A percentile compares a stretch with the other conserved stretches of the same genome.
Evolutionary conservation across 1,140 invertebrate species (phyloP).

Genomic region (Drosophila lacteicornis): DNA sequence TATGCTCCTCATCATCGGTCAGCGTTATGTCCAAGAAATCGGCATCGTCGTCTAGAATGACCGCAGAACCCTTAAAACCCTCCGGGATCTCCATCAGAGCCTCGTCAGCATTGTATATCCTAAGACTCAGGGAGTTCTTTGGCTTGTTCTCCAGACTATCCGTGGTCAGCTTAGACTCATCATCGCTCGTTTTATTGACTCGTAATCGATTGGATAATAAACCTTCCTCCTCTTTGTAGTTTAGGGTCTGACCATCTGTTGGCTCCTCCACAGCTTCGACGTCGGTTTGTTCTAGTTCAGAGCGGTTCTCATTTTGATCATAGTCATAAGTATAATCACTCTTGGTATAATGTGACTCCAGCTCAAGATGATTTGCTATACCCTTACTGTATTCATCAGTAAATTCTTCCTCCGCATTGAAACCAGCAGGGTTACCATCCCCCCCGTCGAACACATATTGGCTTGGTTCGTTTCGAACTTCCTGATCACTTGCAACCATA

Average conservation of each 20-base stretch:
- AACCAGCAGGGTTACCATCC: background rate
- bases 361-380: background rate
- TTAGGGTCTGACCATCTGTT: too few species aligned
- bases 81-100: constrained; percentile 25
- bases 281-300: background rate
- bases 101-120: constrained; percentile 38
- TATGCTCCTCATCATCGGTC: constrained; percentile 43
- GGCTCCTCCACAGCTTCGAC: background rate
- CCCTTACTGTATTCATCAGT: background rate
- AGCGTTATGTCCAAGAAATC: constrained; percentile 41
- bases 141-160: background rate
- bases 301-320: background rate
- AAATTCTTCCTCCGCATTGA: background rate
- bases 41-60: constrained; percentile 39
- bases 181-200: background rate
- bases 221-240: background rate
- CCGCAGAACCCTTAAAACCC: constrained; percentile 7
- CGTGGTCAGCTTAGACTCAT: background rate
- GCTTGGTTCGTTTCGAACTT: background rate
- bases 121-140: constrained; percentile 15
- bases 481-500: background rate
- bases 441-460: background rate
- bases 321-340: background rate
- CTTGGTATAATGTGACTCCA: background rate
- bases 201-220: background rate